Conservation (phyloP, 2,888 invertebrate species). For the Drosophila falleni region DNA sequence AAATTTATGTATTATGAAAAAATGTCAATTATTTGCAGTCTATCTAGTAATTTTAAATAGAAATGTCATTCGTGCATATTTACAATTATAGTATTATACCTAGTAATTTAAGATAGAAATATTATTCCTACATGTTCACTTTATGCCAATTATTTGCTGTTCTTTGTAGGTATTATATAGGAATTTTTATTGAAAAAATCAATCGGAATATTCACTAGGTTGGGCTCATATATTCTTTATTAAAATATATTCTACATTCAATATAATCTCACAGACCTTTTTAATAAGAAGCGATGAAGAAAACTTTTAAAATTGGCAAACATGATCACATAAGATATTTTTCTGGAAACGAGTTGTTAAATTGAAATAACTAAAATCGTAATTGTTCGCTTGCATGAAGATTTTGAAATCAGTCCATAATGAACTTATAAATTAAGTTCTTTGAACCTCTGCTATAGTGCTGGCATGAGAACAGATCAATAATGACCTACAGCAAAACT, state of each 20-base stretch:
- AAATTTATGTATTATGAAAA: not conserved
- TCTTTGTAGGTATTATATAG: not conserved
- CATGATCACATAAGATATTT: too few species aligned
- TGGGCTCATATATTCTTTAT: not conserved
- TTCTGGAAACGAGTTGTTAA: not conserved
- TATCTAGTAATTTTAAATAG: not conserved
- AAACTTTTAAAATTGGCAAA: not conserved
- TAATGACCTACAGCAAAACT: slow-evolving; percentile 3
- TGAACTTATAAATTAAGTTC: not conserved
- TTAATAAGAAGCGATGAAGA: too few species aligned
- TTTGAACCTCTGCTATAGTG: not conserved
- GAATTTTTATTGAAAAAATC: not conserved
- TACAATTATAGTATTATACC: not conserved
- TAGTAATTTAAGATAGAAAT: not conserved
- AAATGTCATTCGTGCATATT: not conserved
- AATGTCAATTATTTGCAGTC: slow-evolving; percentile 4
- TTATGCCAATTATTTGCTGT: not conserved
- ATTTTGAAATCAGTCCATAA: not conserved
- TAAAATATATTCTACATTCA: not conserved
- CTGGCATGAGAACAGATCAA: slow-evolving; percentile 2
- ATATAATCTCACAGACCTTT: not conserved
- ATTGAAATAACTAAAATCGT: not conserved
- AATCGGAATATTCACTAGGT: not conserved
- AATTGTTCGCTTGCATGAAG: not conserved
- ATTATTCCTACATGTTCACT: not conserved